Percentiles rank a stretch among this genome's conserved stretches.
phyloP scores from a whole-genome alignment of 1,140 invertebrate species.

The Alviniconcha marisindica region DNA sequence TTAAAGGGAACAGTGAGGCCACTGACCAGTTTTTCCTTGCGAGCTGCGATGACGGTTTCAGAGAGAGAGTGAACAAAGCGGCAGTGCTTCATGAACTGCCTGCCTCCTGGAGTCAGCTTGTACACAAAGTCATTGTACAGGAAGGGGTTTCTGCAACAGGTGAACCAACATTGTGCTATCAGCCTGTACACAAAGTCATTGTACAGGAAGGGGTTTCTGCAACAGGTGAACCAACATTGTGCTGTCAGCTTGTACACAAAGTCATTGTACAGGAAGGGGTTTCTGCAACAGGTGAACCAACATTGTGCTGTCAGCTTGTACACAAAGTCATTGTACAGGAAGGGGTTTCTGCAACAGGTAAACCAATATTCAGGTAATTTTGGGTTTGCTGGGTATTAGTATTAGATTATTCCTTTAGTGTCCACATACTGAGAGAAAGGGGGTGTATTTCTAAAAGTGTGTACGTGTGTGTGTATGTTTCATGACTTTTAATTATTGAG shows the following conservation, averaged over 20 bases:
- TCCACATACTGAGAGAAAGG: no score
- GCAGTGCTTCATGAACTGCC: conserved; percentile 41
- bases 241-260: conserved; percentile 37
- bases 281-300: conserved; percentile 33
- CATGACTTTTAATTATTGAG: no score
- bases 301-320: conserved; percentile 24
- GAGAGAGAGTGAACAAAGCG: conserved; percentile 39
- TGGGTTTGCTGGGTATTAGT: no score
- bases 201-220: conserved; percentile 39
- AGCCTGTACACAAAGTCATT: conserved; percentile 41
- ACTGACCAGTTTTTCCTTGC: conserved; percentile 39
- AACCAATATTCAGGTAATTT: neutral
- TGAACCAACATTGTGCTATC: neutral
- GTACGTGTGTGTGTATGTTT: no score
- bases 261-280: conserved; percentile 39
- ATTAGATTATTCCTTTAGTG: no score
- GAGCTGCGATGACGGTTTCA: conserved; percentile 36
- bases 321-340: conserved; percentile 37
- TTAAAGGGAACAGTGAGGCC: no score
- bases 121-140: conserved; percentile 42
- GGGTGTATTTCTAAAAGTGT: no score
- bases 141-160: conserved; percentile 39
- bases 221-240: conserved; percentile 11
- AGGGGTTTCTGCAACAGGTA: conserved; percentile 39
- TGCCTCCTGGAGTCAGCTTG: conserved; percentile 32